Base-by-base conservation (phyloP, 2,888 invertebrate species). In the Brachylomia viminalis region DNA sequence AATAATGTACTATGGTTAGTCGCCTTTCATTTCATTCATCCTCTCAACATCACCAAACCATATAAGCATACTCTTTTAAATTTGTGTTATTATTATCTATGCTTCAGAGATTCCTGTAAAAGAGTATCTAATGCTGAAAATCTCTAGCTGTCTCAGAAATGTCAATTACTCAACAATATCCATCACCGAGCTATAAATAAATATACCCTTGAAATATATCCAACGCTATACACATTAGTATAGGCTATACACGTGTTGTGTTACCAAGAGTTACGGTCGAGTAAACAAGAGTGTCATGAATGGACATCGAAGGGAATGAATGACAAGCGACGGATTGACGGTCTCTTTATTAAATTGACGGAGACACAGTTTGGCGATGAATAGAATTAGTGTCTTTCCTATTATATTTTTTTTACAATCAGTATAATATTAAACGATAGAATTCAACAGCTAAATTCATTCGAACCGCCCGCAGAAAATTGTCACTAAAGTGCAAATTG, bases 281-380 rank as follows among this genome's bases (percentile, higher is more conserved):
- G 59, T 83, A 66, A 52, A 71, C 62, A 83, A 67, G 27, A 75
- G 67, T 76, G 79, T 73, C 71, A 47, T 58, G 78, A 85, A 82
- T 81, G 73, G 33, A 17, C 47, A 27, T 56, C 45, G 72, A 66
- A 69, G 65, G 49, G 15, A 33, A 65, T 86, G 69, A 82, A 83
- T 59, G 52, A 64, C 73, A n/a, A 52, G 45, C 54, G 65, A 30
- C 61, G 42, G 71, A 86, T 56, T 61, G 74, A 49, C 77, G 64
- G 56, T 23, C 42, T 62, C 38, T 49, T 67, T 72, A 49, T 20
- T 58, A 64, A 75, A 54, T 67, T 47, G 58, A 59, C 42, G 47
- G 73, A 68, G 54, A 58, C 67, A 70, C 56, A 54, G 23, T 72
- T 38, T 65, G n/a, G 42, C 42, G 54, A 20, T 71, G 82, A 70